Evolutionary conservation across 2,797 vertebrate species (phyloP), one percentile per base, ranked within the genome.

Genomic region (Melanotaenia pygmaea): DNA sequence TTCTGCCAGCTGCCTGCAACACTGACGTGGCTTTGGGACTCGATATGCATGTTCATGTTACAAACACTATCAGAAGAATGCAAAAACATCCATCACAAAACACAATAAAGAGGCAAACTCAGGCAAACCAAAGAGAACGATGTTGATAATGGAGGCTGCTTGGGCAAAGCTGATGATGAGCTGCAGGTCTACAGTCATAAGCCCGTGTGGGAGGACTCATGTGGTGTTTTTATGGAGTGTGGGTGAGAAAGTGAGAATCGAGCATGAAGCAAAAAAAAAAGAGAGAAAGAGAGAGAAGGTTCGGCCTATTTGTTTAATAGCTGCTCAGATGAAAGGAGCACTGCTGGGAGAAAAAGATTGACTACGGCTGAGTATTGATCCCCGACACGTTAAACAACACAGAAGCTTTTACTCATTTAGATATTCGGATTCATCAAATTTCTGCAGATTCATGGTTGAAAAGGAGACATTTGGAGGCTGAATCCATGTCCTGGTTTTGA

Each of bases 21-120:
- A 88, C 69, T 88, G 87, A 86, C 81, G 88, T 75, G 89, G 85
- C 84, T 89, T 80, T 74, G 74, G 72, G 66, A 69, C 73, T 59
- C 59, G 11, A 22, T 73, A 11, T 53, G 34, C 54, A 4, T 67
- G 70, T 70, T 56, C 20, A 20, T 3, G 30, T 24, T 71, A 67
- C 77, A 67, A 14, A 50, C 53, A 51, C 38, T 59, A 73, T 87
- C 75, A 85, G 84, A 11, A 72, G 76, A 81, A 83, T 16, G 24
- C 66, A 79, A 72, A 89, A 77, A 77, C 32, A 54, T 28, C 59
- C 62, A 67, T 66, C 65, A 64, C 54, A 12, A 51, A 43, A 53
- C 45, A 51, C 38, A n/a, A 58, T 35, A 32, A 57, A 53, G 22
- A 18, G 51, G 1, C 51, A 26, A 53, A 24, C 9, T 22, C n/a